Percentiles rank a stretch among this genome's conserved stretches.
These are phyloP conservation scores for Gephyroberyx darwinii DNA, from an alignment of 2,797 vertebrate species.

Conservation along the genomic window DNA sequence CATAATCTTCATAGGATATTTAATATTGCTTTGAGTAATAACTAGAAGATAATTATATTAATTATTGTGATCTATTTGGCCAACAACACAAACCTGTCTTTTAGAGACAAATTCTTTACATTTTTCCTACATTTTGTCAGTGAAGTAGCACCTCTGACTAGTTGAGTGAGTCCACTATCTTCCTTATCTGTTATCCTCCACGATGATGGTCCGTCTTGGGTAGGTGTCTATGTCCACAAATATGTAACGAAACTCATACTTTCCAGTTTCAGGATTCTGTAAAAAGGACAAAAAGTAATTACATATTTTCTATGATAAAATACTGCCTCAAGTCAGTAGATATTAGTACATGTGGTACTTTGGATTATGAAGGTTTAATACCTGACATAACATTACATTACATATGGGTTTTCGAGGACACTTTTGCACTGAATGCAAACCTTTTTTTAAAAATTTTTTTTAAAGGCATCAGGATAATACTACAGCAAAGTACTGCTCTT, in stretches of 20 bases:
- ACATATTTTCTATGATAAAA: constrained; percentile 11
- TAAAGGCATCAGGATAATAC: no score
- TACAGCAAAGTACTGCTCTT: not conserved
- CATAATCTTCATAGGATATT: not conserved
- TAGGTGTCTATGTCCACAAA: constrained; percentile 91
- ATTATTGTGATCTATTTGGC: constrained; percentile 10
- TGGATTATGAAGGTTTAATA: not conserved
- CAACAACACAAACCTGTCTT: constrained; percentile 8
- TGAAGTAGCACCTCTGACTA: not conserved
- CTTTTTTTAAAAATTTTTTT: no score
- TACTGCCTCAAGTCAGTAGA: not conserved
- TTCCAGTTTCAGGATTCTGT: constrained; percentile 89
- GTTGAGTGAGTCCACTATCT: not conserved
- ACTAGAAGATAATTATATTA: not conserved
- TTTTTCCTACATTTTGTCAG: not conserved
- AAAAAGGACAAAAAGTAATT: constrained; percentile 48
- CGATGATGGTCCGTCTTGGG: constrained; percentile 88
- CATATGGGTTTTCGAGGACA: not conserved
- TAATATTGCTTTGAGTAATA: constrained; percentile 6
- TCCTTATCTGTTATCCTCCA: constrained; percentile 91
- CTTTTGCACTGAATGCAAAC: not conserved
- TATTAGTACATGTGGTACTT: not conserved
- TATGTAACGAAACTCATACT: constrained; percentile 91
- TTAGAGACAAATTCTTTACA: not conserved
- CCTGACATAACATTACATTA: not conserved